A percentile compares a stretch with the other conserved stretches of the same genome.
These are phyloP conservation scores for Phaethon lepturus DNA, from an alignment of 2,113 vertebrate species.

Conservation along the genomic window DNA sequence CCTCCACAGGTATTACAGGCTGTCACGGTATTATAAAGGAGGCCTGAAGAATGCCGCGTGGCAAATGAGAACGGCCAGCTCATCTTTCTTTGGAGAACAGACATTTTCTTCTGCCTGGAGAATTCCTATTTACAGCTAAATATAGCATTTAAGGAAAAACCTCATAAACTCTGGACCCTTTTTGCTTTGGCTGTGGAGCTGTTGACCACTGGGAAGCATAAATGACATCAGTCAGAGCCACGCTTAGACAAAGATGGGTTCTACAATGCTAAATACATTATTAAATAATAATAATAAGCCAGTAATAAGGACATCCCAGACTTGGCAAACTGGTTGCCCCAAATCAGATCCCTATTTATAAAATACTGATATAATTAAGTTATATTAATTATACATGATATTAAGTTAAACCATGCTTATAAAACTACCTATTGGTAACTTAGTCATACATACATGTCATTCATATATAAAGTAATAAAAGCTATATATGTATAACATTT, in stretches of 20 bases:
- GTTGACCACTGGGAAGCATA: background rate
- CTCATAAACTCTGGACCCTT: background rate
- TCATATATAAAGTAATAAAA: background rate
- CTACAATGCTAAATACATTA: background rate
- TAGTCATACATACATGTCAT: background rate
- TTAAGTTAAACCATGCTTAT: background rate
- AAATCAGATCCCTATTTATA: background rate
- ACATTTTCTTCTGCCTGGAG: background rate
- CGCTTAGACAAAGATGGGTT: background rate
- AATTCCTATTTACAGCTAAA: background rate
- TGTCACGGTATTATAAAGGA: background rate
- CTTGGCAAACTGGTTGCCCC: background rate
- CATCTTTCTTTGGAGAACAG: background rate
- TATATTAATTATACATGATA: background rate
- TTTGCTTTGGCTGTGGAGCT: background rate
- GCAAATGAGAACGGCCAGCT: background rate
- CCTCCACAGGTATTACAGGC: background rate
- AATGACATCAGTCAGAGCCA: background rate
- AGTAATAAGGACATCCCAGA: background rate
- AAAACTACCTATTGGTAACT: background rate
- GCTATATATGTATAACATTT: background rate
- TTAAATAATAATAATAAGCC: too few species aligned
- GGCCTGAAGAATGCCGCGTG: background rate
- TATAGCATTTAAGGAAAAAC: background rate
- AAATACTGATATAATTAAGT: background rate